These are phyloP conservation scores for Danionella dracula DNA, from an alignment of 2,797 vertebrate genomes.

Conservation along the genomic window DNA sequence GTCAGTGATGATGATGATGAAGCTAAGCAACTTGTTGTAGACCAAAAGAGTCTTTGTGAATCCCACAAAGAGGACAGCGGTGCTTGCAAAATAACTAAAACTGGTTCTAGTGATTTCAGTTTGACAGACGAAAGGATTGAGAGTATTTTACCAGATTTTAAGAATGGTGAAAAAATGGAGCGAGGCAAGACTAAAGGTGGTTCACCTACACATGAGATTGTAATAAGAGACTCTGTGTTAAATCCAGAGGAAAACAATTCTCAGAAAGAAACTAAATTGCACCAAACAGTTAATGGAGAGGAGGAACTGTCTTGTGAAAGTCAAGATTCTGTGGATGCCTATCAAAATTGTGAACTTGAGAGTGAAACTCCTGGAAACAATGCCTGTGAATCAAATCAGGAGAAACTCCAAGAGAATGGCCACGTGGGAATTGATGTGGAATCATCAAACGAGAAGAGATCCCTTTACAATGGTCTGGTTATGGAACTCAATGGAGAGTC, in stretches of 20 bases:
- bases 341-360: constrained; percentile 25
- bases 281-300: constrained; percentile 21
- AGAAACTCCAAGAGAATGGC: not conserved
- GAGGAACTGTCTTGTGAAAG: constrained; percentile 1
- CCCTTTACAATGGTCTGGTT: constrained; percentile 34
- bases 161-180: constrained; percentile 33
- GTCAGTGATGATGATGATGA: constrained; percentile 2
- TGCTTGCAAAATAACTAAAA: constrained; percentile 10
- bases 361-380: not conserved
- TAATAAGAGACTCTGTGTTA: constrained; percentile 9
- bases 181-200: not conserved
- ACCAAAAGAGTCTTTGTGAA: constrained; percentile 8
- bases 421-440: constrained; percentile 8
- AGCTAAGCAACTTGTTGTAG: constrained; percentile 21
- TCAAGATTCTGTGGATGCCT: constrained; percentile 8
- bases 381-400: not conserved
- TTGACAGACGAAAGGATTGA: constrained; percentile 51
- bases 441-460: constrained; percentile 34
- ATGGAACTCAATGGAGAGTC: constrained; percentile 34
- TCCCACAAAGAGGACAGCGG: constrained; percentile 27
- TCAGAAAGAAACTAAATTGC: constrained; percentile 1
- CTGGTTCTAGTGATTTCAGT: constrained; percentile 48
- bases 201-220: not conserved
- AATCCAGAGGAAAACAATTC: not conserved
- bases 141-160: constrained; percentile 27